Evolutionary conservation across 2,888 invertebrate genomes (phyloP), one percentile per base, ranked within the genome.

Genomic region (Aphelenchoides bicaudatus): DNA sequence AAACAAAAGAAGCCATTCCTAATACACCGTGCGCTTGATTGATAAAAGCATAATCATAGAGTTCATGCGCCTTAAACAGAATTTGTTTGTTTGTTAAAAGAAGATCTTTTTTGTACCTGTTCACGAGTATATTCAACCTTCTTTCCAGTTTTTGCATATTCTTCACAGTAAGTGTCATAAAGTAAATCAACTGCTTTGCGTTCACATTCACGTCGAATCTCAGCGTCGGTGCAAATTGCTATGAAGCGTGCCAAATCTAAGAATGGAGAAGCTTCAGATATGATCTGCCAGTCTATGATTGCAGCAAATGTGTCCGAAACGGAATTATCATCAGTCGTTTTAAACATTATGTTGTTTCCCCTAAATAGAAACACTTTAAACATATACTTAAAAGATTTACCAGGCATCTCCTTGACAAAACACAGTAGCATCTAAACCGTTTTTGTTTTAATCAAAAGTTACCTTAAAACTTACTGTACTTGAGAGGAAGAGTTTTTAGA

Each of bases 241-340:
- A 49, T n/a, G 49, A 25, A 49, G n/a, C 49, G 49, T 3, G 10
- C n/a, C n/a, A 49, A 29, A 4, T 49, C 49, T n/a, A 49, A 49
- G 23, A 49, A 10, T 27, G 49, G 49, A 28, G 27, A 29, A 3
- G 29, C 49, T 25, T 49, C 23, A 27, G 30, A 49, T 2, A 23
- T 31, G 28, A 49, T 27, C 30, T 49, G 49, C 23, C 28, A 49
- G 39, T 49, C 49, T n/a, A 49, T 49, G 3, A 27, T 29, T 3
- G 49, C 49, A 23, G 27, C 13, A 3, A 3, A n/a, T n/a, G n/a
- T n/a, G n/a, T 13, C 10, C 34, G 10, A 34, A n/a, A 21, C 49
- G 28, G 29, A 29, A 10, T 31, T 31, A 49, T 49, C 49, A 10
- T 10, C 10, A 4, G 27, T n/a, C 28, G 27, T 49, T 19, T 49